Evolutionary conservation across 2,888 invertebrate genomes (phyloP), one percentile per base, ranked within the genome.

Genomic region (Folsomia candida): DNA sequence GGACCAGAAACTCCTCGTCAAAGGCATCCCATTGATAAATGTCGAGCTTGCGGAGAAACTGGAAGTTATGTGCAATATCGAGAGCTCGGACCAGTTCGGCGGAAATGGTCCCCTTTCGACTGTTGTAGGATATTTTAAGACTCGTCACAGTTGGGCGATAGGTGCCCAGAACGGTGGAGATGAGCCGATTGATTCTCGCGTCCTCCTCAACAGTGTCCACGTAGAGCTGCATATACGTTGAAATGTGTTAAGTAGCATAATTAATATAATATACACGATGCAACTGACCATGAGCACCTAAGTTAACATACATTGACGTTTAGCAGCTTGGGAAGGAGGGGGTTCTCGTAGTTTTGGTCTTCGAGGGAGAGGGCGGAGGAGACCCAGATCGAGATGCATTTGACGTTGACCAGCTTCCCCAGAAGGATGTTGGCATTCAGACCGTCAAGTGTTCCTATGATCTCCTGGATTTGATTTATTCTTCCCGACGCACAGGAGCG

Each of bases 11-110:
- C 26, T 73, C 73, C 51, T 70, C 70, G 67, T 73, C 73, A 65
- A 70, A 70, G 6, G 73, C 73, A 60, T 73, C 73, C 73, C 73
- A 73, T 60, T 73, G 73, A 58, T 73, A 73, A 27, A 73, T 37
- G 62, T 73, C 70, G 6, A 73, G 54, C 2, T 70, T 64, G 37
- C 70, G 54, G 54, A 73, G 68, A 68, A 67, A 65, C 68, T 70
- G 70, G 54, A 73, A 73, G 25, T 73, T 73, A 24, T 60, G 58
- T 1, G 68, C 69, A 51, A 73, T 70, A 20, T 70, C 73, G 1
- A 70, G 18, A 2, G 70, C 73, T 51, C 66, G 58, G 2, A 73
- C 62, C 9, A 73, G 27, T 47, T 70, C 70, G 26, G 68, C 64
- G 1, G 70, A 70, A 18, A 61, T 67, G 3, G 67, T 63, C 18